Evolutionary conservation across 1,140 invertebrate genomes (phyloP).

Genomic region (Ylistrum balloti): DNA sequence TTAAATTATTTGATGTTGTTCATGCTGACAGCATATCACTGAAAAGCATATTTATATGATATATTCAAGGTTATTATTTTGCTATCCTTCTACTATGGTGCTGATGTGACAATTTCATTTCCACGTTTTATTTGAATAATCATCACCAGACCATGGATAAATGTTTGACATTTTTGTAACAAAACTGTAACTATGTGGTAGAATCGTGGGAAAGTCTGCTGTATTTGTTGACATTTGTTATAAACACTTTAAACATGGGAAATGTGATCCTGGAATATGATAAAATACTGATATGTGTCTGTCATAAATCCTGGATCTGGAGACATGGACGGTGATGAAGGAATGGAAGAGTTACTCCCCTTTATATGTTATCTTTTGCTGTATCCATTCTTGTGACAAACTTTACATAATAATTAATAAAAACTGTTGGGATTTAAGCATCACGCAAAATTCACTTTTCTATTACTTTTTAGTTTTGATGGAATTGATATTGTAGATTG

Average conservation of each 20-base stretch:
- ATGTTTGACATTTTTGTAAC: conserved; percentile 18
- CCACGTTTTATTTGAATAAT: neutral
- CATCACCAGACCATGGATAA: neutral
- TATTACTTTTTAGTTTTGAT: too few relatives aligned
- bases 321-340: neutral
- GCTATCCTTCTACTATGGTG: too few relatives aligned
- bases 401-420: too few relatives aligned
- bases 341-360: neutral
- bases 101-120: neutral
- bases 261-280: neutral
- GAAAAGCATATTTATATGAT: too few relatives aligned
- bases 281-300: neutral
- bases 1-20: too few relatives aligned
- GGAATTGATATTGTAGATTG: too few relatives aligned
- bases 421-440: too few relatives aligned
- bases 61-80: neutral
- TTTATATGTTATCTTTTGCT: too few relatives aligned
- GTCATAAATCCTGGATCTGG: neutral
- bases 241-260: conserved; percentile 14
- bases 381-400: too few relatives aligned
- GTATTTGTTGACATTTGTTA: neutral
- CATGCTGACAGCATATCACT: too few relatives aligned
- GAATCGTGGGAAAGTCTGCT: conserved; percentile 37
- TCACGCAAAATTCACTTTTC: too few relatives aligned
- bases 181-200: neutral